phyloP scores from a whole-genome alignment of 2,113 vertebrate species.

The Hippoglossus stenolepis region DNA sequence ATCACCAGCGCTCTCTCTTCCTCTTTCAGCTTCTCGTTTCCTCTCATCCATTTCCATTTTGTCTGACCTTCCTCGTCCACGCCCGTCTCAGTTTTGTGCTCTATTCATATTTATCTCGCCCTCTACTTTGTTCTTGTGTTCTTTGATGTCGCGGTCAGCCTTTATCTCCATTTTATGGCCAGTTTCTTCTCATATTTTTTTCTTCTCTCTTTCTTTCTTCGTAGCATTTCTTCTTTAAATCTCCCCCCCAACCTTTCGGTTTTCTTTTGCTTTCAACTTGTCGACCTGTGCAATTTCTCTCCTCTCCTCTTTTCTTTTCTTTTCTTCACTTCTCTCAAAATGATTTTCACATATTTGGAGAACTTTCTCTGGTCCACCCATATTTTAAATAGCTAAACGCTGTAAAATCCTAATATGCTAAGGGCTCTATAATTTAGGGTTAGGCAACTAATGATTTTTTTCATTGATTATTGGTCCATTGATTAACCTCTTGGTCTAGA shows the following conservation, averaged over 20 bases:
- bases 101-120: conserved; percentile 37
- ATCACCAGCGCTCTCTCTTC: conserved; percentile 6
- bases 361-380: background rate
- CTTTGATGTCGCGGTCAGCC: conserved; percentile 17
- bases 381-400: background rate
- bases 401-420: background rate
- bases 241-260: background rate
- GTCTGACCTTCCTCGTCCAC: conserved; percentile 32
- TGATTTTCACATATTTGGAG: too few species aligned
- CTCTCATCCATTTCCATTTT: conserved; percentile 37
- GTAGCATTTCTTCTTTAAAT: background rate
- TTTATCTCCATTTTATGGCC: background rate
- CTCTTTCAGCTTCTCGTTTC: conserved; percentile 2
- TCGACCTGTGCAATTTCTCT: background rate
- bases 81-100: conserved; percentile 5
- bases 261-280: conserved; percentile 15
- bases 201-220: background rate
- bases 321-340: background rate
- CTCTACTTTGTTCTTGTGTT: conserved; percentile 38
- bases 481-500: background rate
- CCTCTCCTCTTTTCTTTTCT: conserved; percentile 3
- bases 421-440: background rate
- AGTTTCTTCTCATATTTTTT: background rate
- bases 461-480: background rate
- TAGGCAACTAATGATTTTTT: too few species aligned